A percentile compares a stretch with the other conserved stretches of the same genome.
These are phyloP conservation scores for Drosophila pachea DNA, from an alignment of 1,140 invertebrate species.

Conservation along the genomic window DNA sequence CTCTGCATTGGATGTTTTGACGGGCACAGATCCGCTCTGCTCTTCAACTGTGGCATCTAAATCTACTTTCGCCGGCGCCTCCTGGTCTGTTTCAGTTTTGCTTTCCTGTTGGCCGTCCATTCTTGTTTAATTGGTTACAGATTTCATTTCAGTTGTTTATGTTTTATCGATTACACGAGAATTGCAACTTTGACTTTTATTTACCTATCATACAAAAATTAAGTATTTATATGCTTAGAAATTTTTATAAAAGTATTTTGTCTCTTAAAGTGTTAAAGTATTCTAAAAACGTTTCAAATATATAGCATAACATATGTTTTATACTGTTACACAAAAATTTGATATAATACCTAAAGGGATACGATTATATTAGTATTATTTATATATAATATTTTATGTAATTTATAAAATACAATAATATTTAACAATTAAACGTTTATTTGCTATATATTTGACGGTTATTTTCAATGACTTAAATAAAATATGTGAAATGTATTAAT, in stretches of 20 bases:
- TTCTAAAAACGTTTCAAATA: no score
- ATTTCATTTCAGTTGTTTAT: neutral
- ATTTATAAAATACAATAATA: no score
- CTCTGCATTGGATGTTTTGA: slow-evolving; percentile 6
- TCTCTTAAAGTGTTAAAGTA: neutral
- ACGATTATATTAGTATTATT: no score
- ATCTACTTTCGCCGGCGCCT: neutral
- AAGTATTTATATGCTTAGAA: no score
- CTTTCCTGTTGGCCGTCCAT: slow-evolving; percentile 27
- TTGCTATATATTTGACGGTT: neutral
- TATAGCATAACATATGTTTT: no score
- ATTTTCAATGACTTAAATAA: no score
- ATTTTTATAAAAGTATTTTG: neutral
- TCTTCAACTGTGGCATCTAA: slow-evolving; percentile 4
- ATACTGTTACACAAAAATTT: no score
- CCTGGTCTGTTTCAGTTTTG: neutral
- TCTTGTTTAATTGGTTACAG: neutral
- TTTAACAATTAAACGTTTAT: neutral
- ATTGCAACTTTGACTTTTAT: neutral
- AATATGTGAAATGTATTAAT: no score
- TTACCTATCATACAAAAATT: neutral
- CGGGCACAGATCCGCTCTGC: neutral
- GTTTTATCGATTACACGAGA: neutral
- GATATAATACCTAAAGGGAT: no score
- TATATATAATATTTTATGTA: neutral